Base-by-base conservation (phyloP, 2,113 vertebrate genomes). In the Nettapus auritus region DNA sequence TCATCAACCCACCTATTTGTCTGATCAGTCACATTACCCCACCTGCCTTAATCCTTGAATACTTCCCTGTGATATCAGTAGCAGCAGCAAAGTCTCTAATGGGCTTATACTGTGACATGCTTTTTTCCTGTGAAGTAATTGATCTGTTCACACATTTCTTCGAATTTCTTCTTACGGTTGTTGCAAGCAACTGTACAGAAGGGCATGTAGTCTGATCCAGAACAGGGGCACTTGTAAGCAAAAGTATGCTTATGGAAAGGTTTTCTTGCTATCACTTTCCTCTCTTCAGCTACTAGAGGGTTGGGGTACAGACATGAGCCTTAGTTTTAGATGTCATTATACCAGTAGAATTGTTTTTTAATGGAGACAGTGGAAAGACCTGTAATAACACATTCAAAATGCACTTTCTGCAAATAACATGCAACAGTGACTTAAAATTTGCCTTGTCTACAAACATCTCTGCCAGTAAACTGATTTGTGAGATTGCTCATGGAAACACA, bases 401-500 rank as follows among this genome's bases (percentile, higher is more conserved):
- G 82, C 81, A 79, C 68, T 97, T 93, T 94, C 93, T 93, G 85
- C 89, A 93, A 90, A 89, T 88, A 90, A 63, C 68, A 69, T 73
- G 89, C 85, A 96, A 96, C 67, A 59, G 79, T 93, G 93, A 57
- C 88, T 93, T 86, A 90, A 95, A 96, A 96, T 94, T 94, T 96
- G 94, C 90, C 92, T 64, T 93, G 89, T 94, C 93, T 79, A 95
- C 73, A 92, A 94, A 87, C 88, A 66, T 64, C 73, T 67, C 64
- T 94, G 96, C 82, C 95, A 93, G 82, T 73, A 93, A 93, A 90
- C 95, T 96, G 95, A 94, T 96, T 97, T 97, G 95, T 94, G 90
- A 93, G 93, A 68, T 83, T 86, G 88, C 83, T 95, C 96, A 82
- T 62, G 70, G 95, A 97, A 96, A 93, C 85, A 81, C 91, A 96